phyloP scores from a whole-genome alignment of 92 coral and sea anemone genomes.

The Zoanthus solanderi region DNA sequence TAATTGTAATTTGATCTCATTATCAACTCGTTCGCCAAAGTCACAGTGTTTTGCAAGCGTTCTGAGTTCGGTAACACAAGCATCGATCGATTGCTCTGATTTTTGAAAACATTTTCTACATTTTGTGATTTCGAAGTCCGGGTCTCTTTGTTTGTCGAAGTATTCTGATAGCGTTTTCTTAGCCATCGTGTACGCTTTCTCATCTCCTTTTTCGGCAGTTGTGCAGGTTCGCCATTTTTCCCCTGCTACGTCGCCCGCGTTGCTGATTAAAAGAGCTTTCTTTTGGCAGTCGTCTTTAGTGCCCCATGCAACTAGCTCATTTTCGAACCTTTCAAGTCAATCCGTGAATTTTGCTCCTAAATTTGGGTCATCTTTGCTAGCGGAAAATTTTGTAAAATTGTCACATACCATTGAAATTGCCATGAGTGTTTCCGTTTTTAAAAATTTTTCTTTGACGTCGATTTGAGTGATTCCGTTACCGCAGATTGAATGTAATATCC shows the following conservation, averaged over 20 bases:
- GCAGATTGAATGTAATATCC: too few species aligned
- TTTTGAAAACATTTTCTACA: conserved; percentile 16
- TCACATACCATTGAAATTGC: neutral
- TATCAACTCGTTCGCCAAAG: neutral
- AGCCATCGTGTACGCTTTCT: conserved; percentile 48
- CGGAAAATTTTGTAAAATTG: neutral
- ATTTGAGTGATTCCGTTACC: too few species aligned
- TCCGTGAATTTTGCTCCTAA: neutral
- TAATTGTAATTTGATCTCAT: too few species aligned
- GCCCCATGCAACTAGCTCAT: too few species aligned
- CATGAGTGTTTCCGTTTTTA: too few species aligned
- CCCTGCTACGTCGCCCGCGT: neutral
- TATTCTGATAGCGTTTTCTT: conserved; percentile 53
- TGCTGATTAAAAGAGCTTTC: too few species aligned
- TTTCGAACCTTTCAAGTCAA: too few species aligned
- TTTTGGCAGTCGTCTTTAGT: too few species aligned
- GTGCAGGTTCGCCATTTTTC: conserved; percentile 57
- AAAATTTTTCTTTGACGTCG: too few species aligned
- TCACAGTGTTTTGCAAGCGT: conserved; percentile 25
- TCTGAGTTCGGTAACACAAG: neutral
- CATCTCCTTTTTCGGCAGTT: conserved; percentile 44
- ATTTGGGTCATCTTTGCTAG: neutral
- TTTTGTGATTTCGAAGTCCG: too few species aligned
- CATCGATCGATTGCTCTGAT: neutral
- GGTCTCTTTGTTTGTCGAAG: conserved; percentile 34